Conservation (phyloP, 2,888 invertebrate species). For the Thelaira solivaga region DNA sequence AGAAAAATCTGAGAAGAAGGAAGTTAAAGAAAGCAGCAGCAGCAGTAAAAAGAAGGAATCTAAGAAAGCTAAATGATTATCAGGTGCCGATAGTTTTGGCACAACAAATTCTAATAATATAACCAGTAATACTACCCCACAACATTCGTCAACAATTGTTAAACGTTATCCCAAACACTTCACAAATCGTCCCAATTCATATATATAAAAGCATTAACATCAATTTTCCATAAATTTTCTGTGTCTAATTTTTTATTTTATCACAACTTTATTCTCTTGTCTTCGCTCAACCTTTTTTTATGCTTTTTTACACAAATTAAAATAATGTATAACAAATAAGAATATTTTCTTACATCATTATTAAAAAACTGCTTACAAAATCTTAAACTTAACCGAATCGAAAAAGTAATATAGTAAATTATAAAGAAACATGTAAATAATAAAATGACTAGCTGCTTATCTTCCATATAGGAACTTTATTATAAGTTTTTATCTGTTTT, state of each 20-base stretch:
- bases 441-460: conserved; percentile 32
- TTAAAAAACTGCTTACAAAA: conserved; percentile 22
- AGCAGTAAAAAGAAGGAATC: conserved; percentile 75
- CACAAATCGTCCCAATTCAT: conserved; percentile 61
- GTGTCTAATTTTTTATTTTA: conserved; percentile 5
- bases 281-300: conserved; percentile 22
- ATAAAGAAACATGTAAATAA: conserved; percentile 46
- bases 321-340: conserved; percentile 26
- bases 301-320: conserved; percentile 22
- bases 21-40: conserved; percentile 69
- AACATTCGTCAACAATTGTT: conserved; percentile 51
- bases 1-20: conserved; percentile 77
- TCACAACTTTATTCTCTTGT: neutral
- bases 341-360: too few relatives aligned
- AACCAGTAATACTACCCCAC: conserved; percentile 29
- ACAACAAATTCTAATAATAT: conserved; percentile 27
- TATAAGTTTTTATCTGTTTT: neutral
- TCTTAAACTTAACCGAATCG: conserved; percentile 6
- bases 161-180: conserved; percentile 61
- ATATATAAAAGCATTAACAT: conserved; percentile 43
- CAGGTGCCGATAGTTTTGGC: conserved; percentile 10
- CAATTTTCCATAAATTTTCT: neutral
- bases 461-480: conserved; percentile 32
- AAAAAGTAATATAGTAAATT: conserved; percentile 8
- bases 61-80: conserved; percentile 74